A percentile compares a stretch with the other conserved stretches of the same genome.
Conservation (phyloP, 2,113 vertebrate species). For the Albula goreensis region DNA sequence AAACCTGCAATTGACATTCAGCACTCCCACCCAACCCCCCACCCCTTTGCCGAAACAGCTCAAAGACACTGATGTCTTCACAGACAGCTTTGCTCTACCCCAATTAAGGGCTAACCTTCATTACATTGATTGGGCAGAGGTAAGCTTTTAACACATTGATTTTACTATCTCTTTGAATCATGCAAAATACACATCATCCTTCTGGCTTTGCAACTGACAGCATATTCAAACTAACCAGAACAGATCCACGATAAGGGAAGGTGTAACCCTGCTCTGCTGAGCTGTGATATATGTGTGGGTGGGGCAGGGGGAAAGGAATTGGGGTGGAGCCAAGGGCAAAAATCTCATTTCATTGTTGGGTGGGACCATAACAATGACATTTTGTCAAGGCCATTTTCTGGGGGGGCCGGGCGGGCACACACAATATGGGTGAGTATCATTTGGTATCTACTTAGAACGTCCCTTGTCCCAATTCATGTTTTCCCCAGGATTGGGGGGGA, state of each 20-base stretch:
- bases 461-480: no score
- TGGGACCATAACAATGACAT: no score
- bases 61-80: conserved; percentile 55
- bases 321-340: no score
- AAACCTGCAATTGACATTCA: conserved; percentile 32
- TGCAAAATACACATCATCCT: conserved; percentile 37
- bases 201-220: conserved; percentile 10
- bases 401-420: no score
- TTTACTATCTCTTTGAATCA: conserved; percentile 59
- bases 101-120: conserved; percentile 66
- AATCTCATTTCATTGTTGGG: no score
- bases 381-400: no score
- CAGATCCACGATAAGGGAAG: not conserved
- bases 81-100: conserved; percentile 38
- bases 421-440: no score
- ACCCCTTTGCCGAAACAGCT: conserved; percentile 29
- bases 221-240: conserved; percentile 8
- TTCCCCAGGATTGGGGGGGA: not conserved
- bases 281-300: not conserved
- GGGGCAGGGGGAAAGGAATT: not conserved
- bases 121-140: conserved; percentile 65
- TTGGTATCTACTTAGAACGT: no score
- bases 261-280: not conserved
- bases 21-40: conserved; percentile 1
- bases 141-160: conserved; percentile 63